These are phyloP conservation scores for Ectemnius lituratus DNA, from an alignment of 2,888 invertebrate species.

Conservation along the genomic window DNA sequence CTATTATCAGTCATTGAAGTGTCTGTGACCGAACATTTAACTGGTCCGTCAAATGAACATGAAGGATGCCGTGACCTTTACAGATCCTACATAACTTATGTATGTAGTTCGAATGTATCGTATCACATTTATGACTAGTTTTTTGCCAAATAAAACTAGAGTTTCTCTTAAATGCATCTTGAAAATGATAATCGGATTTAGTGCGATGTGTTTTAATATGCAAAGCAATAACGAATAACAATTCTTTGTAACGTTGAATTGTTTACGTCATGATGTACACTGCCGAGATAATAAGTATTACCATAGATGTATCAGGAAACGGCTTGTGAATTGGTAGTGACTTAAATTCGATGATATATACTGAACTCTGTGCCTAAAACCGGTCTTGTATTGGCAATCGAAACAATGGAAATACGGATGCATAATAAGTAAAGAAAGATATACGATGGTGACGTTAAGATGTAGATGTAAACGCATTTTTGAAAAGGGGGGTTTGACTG, in stretches of 20 bases:
- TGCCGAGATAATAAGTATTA: no score
- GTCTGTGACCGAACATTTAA: no score
- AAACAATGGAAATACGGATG: constrained; percentile 50
- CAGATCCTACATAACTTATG: not conserved
- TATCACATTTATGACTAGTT: not conserved
- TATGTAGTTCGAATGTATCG: not conserved
- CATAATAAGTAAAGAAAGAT: constrained; percentile 45
- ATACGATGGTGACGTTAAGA: constrained; percentile 45
- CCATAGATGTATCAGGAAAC: no score
- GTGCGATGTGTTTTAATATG: no score
- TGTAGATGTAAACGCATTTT: constrained; percentile 49
- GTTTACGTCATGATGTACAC: no score
- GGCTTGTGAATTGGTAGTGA: constrained; percentile 63
- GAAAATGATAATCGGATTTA: not conserved
- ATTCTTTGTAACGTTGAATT: no score
- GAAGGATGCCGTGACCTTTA: no score
- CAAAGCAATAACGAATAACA: no score
- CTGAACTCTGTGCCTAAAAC: constrained; percentile 59
- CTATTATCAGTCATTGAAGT: no score
- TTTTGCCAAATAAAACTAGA: not conserved
- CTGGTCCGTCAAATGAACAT: no score
- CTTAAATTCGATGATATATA: constrained; percentile 44
- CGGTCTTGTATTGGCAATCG: constrained; percentile 58
- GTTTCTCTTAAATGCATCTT: not conserved
- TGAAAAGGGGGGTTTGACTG: constrained; percentile 49